Evolutionary conservation across 2,888 invertebrate genomes (phyloP).

Genomic region (Pyrrhosoma nymphula): DNA sequence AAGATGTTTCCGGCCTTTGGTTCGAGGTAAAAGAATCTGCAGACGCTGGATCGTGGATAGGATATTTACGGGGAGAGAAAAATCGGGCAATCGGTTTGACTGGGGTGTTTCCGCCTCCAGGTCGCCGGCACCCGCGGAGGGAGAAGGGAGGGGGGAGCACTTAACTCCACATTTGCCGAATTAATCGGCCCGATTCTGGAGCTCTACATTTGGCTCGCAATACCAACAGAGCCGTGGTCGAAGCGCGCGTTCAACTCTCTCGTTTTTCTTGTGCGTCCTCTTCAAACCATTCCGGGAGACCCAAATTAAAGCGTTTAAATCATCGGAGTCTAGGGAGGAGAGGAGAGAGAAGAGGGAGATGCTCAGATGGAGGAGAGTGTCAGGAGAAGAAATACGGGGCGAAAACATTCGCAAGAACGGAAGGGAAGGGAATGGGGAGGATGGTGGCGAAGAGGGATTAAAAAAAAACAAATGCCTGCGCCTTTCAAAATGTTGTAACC

Average conservation of each 20-base stretch:
- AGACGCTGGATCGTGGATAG: background rate
- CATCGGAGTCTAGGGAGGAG: background rate
- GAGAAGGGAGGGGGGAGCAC: background rate
- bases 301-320: conserved; percentile 20
- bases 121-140: background rate
- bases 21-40: background rate
- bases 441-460: no score
- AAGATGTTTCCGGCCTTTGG: background rate
- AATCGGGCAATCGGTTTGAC: background rate
- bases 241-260: background rate
- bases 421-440: no score
- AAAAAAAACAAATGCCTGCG: background rate
- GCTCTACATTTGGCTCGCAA: conserved; percentile 8
- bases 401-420: background rate
- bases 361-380: background rate
- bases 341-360: background rate
- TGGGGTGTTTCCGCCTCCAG: background rate
- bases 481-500: background rate
- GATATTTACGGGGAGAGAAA: background rate
- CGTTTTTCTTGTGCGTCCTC: background rate
- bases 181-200: background rate
- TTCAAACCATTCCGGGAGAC: background rate
- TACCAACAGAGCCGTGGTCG: conserved; percentile 6
- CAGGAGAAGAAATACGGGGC: background rate
- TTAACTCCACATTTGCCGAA: conserved; percentile 20